phyloP scores from a whole-genome alignment of 1,140 invertebrate genomes.

The Spodoptera litura region DNA sequence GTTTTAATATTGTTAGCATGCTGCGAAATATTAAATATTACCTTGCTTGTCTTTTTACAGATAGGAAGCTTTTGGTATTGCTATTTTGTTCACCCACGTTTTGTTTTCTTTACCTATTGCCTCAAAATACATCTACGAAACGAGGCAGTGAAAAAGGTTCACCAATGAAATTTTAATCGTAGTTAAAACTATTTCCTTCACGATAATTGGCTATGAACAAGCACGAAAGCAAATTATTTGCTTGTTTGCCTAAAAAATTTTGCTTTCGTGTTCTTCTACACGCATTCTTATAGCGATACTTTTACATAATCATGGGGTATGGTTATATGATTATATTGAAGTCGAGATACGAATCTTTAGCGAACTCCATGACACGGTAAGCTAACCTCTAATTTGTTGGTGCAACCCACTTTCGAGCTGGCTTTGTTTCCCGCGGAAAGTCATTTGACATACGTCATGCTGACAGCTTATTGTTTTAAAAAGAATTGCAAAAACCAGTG shows the following conservation, averaged over 20 bases:
- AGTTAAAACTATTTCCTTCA: slow-evolving; percentile 13
- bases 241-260: background rate
- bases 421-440: slow-evolving; percentile 64
- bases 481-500: slow-evolving; percentile 57
- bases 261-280: background rate
- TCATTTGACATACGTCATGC: slow-evolving; percentile 64
- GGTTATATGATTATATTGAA: slow-evolving; percentile 44
- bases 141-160: background rate
- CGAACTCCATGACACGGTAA: slow-evolving; percentile 47
- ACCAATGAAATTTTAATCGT: background rate
- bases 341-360: slow-evolving; percentile 52
- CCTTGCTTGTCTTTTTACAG: too few species aligned
- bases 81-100: background rate
- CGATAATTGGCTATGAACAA: background rate
- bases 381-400: slow-evolving; percentile 62
- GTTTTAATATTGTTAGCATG: too few species aligned
- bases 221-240: slow-evolving; percentile 23
- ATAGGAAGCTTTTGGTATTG: too few species aligned
- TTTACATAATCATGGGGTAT: slow-evolving; percentile 37
- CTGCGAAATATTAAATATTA: too few species aligned
- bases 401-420: slow-evolving; percentile 64
- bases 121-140: too few species aligned
- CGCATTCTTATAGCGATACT: slow-evolving; percentile 9
- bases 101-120: too few species aligned
- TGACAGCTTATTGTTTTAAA: slow-evolving; percentile 61